Base-by-base conservation (phyloP, 2,888 invertebrate genomes). In the Glaucopsyche alexis region DNA sequence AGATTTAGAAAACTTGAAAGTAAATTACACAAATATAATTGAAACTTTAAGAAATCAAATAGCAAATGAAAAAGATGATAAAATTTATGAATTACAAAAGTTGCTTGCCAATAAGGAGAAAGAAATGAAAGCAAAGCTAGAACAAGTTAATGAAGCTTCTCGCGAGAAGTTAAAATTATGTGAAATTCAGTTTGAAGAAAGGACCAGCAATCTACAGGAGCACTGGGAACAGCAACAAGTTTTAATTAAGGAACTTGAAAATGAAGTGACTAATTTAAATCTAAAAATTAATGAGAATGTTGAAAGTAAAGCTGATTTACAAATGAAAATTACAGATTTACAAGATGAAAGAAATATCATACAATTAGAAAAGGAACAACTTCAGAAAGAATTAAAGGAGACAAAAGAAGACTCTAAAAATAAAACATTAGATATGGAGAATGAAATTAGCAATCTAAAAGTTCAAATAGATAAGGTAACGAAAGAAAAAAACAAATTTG, bases 401-500 rank as follows among this genome's bases (percentile, higher is more conserved):
- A 73, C 88, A 4, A 90, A 88, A 81, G 89, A 91, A 16, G 85
- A 87, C 49, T 83, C 85, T 1, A 92, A 91, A 77, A 84, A 82
- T 72, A 89, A 85, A 76, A 76, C 82, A 0, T 88, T 89, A 55
- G 83, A 90, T 77, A 90, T 87, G 76, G 91, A 93, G 84, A 92
- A 91, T 79, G 84, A 89, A 79, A 87, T 87, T 40, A 90, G 88
- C 77, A 90, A 87, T 79, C 83, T 92, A 14, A 90, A 89, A 65
- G 84, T 86, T 42, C 89, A 94, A 78, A 81, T 94, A 38, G 91
- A 93, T 71, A 89, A 87, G 78, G 83, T 89, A 45, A 79, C 81
- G 9, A 93, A 88, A 76, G 94, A 95, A 75, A 94, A 94, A 77
- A 91, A 89, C 74, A 90, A 93, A 73, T 95, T 94, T 81, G 92